These are phyloP conservation scores for Echinometra lucunter DNA, from an alignment of 53 echinoderm and acorn worm genomes.

Conservation along the genomic window DNA sequence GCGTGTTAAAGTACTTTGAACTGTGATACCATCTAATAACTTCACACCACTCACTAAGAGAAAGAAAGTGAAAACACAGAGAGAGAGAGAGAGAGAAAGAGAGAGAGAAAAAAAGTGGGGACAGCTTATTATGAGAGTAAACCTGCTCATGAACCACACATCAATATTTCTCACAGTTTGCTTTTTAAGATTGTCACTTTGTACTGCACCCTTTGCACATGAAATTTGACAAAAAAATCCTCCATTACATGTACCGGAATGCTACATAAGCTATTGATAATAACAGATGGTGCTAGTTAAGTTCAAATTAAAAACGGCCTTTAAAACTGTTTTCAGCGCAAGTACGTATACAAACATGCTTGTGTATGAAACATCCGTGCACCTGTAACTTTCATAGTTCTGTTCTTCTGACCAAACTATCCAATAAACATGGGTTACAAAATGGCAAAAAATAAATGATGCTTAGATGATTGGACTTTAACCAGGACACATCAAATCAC, in stretches of 20 bases:
- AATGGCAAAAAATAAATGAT: background rate
- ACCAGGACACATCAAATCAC: background rate
- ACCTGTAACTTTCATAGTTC: background rate
- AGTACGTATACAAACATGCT: background rate
- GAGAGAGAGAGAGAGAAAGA: background rate
- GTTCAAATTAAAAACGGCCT: too few relatives aligned
- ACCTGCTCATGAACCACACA: too few relatives aligned
- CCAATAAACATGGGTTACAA: background rate
- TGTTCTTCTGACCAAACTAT: too few relatives aligned
- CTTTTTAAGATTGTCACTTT: too few relatives aligned
- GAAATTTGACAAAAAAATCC: too few relatives aligned
- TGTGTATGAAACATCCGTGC: background rate
- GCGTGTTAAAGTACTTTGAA: constrained; percentile 18
- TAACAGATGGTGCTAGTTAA: too few relatives aligned
- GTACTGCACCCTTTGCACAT: too few relatives aligned
- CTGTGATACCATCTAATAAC: background rate
- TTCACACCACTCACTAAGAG: background rate
- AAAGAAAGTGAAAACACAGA: background rate
- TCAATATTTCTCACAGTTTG: too few relatives aligned
- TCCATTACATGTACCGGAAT: too few relatives aligned
- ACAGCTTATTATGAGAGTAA: too few relatives aligned
- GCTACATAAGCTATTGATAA: background rate
- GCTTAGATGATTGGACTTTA: background rate
- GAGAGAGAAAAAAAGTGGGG: background rate
- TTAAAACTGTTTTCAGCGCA: background rate